Base-by-base conservation (phyloP, 2,888 invertebrate genomes). In the Aphodius granarius region DNA sequence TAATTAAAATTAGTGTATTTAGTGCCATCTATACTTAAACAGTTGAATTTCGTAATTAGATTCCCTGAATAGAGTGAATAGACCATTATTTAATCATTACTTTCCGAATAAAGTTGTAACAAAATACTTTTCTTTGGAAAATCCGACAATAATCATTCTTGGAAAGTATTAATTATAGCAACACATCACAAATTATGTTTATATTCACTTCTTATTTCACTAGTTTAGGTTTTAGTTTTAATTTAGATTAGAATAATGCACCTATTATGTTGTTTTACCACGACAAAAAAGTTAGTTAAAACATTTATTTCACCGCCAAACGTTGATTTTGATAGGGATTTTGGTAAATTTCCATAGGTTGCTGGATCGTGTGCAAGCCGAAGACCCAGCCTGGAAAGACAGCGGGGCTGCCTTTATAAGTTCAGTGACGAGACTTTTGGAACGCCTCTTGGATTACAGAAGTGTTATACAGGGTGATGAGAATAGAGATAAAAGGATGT, bases 381-480 rank as follows among this genome's bases (percentile, higher is more conserved):
- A 94, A 84, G 94, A 94, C 84, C 96, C 97, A 63, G 91, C 93
- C 0, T 97, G 97, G 96, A 93, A 95, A 81, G 97, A 97, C 81
- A 95, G 95, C 71, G 97, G 97, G 1, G 94, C 95, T 0, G 95
- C 95, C 1, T 97, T 98, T 83, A 96, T 98, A 74, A 94, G 94
- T 76, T 97, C 97, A 0, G 95, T 98, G 63, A 97, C 97, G 0
- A 90, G 95, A 9, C 89, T 98, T 63, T 86, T 98, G 80, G 97
- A 97, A 87, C 89, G 97, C 20, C 89, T 98, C 72, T 88, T 98
- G 66, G 98, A 98, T 89, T 98, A 98, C 87, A 92, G 98, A 79
- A 96, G 96, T 83, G 97, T 98, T 1, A 95, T 97, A 89, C 96
- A 97, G 85, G 97, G 97, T 16, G 97, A 97, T 82, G 97, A 98